Conservation (phyloP, 2,888 invertebrate genomes). For the Tachina lurida region DNA sequence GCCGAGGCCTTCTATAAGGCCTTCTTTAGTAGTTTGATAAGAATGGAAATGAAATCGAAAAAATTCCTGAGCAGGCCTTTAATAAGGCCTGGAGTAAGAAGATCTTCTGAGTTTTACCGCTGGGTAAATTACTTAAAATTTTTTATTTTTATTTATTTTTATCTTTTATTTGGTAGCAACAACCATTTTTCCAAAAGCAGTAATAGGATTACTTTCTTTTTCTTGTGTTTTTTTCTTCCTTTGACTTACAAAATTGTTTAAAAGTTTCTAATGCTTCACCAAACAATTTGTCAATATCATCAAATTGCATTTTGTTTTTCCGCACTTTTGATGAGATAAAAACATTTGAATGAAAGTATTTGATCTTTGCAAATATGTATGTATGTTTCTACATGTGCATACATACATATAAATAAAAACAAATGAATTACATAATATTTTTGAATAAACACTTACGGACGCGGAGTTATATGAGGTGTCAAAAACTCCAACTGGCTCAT, state of each 20-base stretch:
- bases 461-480: not conserved
- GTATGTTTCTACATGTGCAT: not conserved
- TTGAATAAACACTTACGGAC: not conserved
- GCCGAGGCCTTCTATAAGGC: no score
- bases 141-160: no score
- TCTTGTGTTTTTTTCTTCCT: no score
- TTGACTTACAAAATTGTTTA: not conserved
- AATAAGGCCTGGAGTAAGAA: no score
- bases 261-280: constrained; percentile 4
- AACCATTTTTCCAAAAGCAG: no score
- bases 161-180: no score
- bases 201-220: no score
- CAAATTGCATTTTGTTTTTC: not conserved
- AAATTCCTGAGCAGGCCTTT: no score
- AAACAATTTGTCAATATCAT: constrained; percentile 2
- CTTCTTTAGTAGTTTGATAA: no score
- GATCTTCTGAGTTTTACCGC: no score
- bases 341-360: constrained; percentile 7
- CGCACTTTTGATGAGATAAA: not conserved
- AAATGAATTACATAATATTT: not conserved
- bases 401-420: not conserved
- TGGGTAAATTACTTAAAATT: no score
- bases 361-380: not conserved
- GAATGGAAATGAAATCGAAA: no score
- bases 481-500: not conserved